Conservation (phyloP, 2,888 invertebrate species). For the Nomada flava region DNA sequence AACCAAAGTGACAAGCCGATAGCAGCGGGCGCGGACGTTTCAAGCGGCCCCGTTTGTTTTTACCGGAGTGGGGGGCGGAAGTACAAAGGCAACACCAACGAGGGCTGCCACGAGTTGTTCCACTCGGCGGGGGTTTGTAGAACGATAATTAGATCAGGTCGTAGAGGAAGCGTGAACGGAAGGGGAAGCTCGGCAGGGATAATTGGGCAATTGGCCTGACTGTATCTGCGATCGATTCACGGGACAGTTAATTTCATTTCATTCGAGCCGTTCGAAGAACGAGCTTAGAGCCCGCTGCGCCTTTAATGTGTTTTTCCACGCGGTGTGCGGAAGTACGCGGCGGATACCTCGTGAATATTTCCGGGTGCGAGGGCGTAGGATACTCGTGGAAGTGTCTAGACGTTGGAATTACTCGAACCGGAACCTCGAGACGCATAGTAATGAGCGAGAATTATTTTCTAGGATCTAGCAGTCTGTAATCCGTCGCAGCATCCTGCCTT, state of each 20-base stretch:
- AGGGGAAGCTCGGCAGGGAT: constrained; percentile 59
- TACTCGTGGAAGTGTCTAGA: constrained; percentile 28
- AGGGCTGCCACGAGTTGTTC: constrained; percentile 55
- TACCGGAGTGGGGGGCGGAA: constrained; percentile 35
- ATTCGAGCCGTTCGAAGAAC: constrained; percentile 65
- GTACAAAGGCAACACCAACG: constrained; percentile 63
- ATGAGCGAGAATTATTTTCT: constrained; percentile 50
- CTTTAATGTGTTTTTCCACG: constrained; percentile 12
- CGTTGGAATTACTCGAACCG: constrained; percentile 25
- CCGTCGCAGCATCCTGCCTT: constrained; percentile 2
- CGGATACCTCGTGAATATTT: constrained; percentile 25
- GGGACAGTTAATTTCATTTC: constrained; percentile 77
- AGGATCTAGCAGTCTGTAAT: constrained; percentile 33
- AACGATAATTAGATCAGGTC: constrained; percentile 78
- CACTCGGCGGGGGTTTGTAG: constrained; percentile 64
- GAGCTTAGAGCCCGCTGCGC: constrained; percentile 21
- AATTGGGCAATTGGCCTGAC: constrained; percentile 76
- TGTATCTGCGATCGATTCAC: constrained; percentile 66
- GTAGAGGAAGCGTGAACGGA: constrained; percentile 65
- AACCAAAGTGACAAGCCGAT: neutral
- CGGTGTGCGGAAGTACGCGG: neutral
- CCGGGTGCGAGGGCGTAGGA: neutral
- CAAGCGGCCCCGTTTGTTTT: constrained; percentile 48
- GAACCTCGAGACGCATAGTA: constrained; percentile 34
- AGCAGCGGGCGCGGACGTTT: constrained; percentile 1